Conservation (phyloP, 2,113 vertebrate species). For the Bambusicola thoracicus region DNA sequence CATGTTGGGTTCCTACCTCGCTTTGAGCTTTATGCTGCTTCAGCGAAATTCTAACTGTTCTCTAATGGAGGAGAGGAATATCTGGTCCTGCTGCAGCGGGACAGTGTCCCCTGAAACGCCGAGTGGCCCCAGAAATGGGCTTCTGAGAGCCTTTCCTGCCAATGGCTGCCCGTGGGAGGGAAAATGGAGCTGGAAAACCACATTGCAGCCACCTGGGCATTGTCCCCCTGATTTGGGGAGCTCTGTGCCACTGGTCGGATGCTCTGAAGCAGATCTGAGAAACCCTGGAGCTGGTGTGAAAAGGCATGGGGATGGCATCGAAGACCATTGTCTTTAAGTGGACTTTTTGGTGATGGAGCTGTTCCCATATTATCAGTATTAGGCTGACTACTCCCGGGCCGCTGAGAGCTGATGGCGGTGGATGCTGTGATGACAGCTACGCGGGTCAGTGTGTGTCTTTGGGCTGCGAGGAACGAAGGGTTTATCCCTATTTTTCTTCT, state of each 20-base stretch:
- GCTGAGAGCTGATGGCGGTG: not conserved
- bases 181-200: not conserved
- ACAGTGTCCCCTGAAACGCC: conserved; percentile 64
- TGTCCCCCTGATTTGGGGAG: not conserved
- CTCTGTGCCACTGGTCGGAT: not conserved
- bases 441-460: not conserved
- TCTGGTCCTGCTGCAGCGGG: conserved; percentile 77
- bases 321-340: not conserved
- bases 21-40: conserved; percentile 35
- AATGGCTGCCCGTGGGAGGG: not conserved
- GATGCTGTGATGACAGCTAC: not conserved
- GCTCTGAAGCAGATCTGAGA: conserved; percentile 17
- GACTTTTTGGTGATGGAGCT: not conserved
- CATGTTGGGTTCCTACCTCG: conserved; percentile 59
- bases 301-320: not conserved
- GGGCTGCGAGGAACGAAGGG: not conserved
- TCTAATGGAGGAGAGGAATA: conserved; percentile 69
- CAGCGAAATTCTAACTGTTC: conserved; percentile 69
- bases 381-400: not conserved
- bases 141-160: conserved; percentile 5
- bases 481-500: not conserved
- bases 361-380: not conserved
- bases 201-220: not conserved
- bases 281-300: conserved; percentile 14
- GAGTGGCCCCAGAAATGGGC: not conserved